phyloP scores from a whole-genome alignment of 2,797 vertebrate genomes.

The Dryobates pubescens region DNA sequence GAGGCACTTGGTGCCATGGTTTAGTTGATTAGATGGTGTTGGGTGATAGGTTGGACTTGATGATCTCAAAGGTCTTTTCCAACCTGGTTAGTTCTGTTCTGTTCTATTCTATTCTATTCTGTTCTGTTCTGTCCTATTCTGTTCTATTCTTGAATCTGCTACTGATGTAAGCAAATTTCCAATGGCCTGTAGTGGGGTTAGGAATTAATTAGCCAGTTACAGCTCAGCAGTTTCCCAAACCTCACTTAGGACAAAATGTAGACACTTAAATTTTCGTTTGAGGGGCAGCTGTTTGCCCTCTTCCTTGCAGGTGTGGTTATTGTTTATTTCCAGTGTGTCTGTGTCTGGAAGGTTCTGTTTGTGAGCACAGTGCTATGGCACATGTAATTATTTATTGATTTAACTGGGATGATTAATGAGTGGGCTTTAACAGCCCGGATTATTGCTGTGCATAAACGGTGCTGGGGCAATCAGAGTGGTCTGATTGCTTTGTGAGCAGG shows the following conservation, averaged over 20 bases:
- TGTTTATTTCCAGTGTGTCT: background rate
- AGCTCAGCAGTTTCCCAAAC: background rate
- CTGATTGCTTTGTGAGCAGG: background rate
- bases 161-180: background rate
- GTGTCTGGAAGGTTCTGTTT: background rate
- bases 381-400: conserved; percentile 74
- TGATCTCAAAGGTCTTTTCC: too few species aligned
- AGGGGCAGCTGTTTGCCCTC: background rate
- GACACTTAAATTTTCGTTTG: too few species aligned
- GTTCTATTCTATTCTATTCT: too few species aligned
- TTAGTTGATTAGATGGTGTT: too few species aligned
- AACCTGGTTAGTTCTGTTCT: too few species aligned
- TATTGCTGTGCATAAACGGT: conserved; percentile 22
- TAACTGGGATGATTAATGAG: conserved; percentile 50
- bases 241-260: background rate
- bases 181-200: background rate
- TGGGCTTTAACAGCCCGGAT: background rate
- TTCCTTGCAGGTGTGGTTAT: background rate
- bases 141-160: background rate
- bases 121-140: too few species aligned
- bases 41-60: too few species aligned
- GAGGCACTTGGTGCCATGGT: too few species aligned
- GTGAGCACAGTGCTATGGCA: background rate
- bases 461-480: conserved; percentile 15
- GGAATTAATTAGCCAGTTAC: background rate